Conservation (phyloP, 2,797 vertebrate genomes). For the Mus caroli region DNA sequence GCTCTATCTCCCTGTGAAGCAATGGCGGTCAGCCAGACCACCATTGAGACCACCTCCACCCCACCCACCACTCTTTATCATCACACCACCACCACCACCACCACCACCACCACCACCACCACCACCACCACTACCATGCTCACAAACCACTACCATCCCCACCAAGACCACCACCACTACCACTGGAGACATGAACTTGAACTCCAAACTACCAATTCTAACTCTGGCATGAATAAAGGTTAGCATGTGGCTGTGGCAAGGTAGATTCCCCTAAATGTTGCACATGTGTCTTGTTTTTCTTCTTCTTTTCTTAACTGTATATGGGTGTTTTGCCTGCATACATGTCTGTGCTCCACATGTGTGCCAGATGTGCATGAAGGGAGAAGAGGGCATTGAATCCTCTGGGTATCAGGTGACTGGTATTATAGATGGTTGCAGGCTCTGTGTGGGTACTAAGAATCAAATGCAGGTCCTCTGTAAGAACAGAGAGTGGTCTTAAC, state of each 20-base stretch:
- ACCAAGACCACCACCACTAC: not conserved
- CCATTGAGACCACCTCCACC: too few species aligned
- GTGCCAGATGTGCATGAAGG: not conserved
- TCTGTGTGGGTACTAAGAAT: not conserved
- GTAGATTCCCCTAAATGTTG: accelerated
- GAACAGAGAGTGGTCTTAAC: not conserved
- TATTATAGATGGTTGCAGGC: not conserved
- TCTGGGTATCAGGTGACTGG: not conserved
- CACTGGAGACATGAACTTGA: accelerated
- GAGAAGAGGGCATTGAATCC: not conserved
- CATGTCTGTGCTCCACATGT: not conserved
- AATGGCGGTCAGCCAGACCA: accelerated
- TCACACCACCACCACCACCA: too few species aligned
- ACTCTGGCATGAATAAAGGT: not conserved
- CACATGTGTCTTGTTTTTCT: accelerated
- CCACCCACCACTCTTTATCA: not conserved
- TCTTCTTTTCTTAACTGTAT: not conserved
- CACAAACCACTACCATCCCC: too few species aligned
- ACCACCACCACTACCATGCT: not conserved
- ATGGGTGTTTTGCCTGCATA: not conserved
- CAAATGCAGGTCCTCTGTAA: not conserved
- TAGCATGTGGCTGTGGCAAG: accelerated
- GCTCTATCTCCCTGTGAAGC: accelerated
- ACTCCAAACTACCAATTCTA: accelerated
- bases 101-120: not conserved